Evolutionary conservation across 2,888 invertebrate species (phyloP).

Genomic region (Gari tellinella): DNA sequence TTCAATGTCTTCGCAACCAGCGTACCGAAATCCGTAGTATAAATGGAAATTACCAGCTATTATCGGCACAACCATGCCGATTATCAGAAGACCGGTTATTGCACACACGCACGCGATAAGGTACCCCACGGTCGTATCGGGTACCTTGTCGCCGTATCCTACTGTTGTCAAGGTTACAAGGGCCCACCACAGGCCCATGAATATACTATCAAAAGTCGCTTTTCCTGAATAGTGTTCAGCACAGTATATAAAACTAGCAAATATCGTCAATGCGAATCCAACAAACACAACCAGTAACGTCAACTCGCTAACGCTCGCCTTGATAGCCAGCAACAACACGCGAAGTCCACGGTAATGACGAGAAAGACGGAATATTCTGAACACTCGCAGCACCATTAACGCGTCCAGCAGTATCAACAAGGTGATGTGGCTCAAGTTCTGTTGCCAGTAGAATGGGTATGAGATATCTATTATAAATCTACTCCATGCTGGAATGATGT

Average conservation of each 20-base stretch:
- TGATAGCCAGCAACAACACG: slow-evolving; percentile 63
- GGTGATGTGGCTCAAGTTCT: slow-evolving; percentile 25
- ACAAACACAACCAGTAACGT: slow-evolving; percentile 64
- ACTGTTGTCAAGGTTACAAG: slow-evolving; percentile 75
- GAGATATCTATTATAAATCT: slow-evolving; percentile 53
- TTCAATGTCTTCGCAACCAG: slow-evolving; percentile 48
- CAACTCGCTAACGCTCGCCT: slow-evolving; percentile 65
- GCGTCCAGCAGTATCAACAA: slow-evolving; percentile 56
- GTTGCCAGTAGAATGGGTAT: slow-evolving; percentile 53
- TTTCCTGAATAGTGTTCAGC: slow-evolving; percentile 56
- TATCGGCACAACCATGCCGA: slow-evolving; percentile 81
- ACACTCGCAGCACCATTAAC: slow-evolving; percentile 63
- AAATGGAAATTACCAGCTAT: slow-evolving; percentile 81
- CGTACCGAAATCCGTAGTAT: slow-evolving; percentile 73
- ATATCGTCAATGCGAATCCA: slow-evolving; percentile 61
- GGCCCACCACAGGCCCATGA: slow-evolving; percentile 69
- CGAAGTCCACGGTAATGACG: slow-evolving; percentile 66
- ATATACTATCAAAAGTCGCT: slow-evolving; percentile 52
- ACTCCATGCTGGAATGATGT: slow-evolving; percentile 65
- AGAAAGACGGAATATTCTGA: slow-evolving; percentile 66
- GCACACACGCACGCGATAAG: slow-evolving; percentile 76
- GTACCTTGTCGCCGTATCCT: slow-evolving; percentile 79
- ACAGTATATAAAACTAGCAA: slow-evolving; percentile 64
- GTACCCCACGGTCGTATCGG: slow-evolving; percentile 71
- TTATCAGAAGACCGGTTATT: slow-evolving; percentile 77